Evolutionary conservation across 2,113 vertebrate species (phyloP), one percentile per base, ranked within the genome.

Genomic region (Tragulus kanchil): DNA sequence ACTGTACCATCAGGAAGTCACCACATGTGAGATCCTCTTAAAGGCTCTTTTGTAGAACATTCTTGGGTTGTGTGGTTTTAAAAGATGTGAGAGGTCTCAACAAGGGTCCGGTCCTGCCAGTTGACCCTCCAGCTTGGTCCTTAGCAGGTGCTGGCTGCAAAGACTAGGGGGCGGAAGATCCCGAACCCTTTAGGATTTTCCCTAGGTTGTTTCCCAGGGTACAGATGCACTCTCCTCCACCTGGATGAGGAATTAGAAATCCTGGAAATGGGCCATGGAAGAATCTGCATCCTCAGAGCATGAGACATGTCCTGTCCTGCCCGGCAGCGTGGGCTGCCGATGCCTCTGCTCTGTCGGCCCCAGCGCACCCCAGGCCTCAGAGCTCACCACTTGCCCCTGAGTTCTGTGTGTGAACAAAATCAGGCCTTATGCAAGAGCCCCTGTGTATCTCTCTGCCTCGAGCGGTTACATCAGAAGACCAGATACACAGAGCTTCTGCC

Each of bases 251-350:
- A 83, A 26, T 48, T 79, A 58, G 96, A 94, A 9, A 87, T 77
- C 56, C 45, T 50, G 62, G 84, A 65, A 90, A 58, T 0, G 1
- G 50, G 65, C 73, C 1, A 1, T 6, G 58, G 81, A 75, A 90
- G 71, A 83, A 16, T 65, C 21, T 0, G 7, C n/a, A 48, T 85
- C 84, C 54, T 21, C 10, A 54, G 48, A 88, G 52, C 5, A 26
- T 42, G 58, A 90, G 71, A 50, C 2, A 0, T 73, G 65, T 50
- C 50, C 25, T 4, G 16, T 56, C 65, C 52, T 87, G 28, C 25
- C 5, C 0, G 1, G 79, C 1, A 23, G 31, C 36, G 2, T 50
- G n/a, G 31, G 48, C 73, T 15, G 14, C 61, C 0, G 0, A 12
- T 0, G 11, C 52, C 85, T 85, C 82, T 90, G 42, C 52, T 56